Evolutionary conservation across 2,113 vertebrate species (phyloP).

Genomic region (Corythornis madagascariensis): DNA sequence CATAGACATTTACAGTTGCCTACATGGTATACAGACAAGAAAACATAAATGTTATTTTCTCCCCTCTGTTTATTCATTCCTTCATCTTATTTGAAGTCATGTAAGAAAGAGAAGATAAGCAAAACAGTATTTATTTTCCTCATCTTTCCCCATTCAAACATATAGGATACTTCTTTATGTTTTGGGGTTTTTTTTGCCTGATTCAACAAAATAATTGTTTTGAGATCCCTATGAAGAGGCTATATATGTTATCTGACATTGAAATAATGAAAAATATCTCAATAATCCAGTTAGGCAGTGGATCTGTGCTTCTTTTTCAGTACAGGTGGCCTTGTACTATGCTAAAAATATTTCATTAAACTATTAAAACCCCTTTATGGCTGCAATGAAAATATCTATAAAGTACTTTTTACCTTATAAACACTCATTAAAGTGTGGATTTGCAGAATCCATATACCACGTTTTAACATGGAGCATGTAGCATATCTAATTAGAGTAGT

Average conservation of each 20-base stretch:
- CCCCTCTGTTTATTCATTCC: background rate
- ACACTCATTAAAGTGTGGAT: background rate
- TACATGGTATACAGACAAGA: background rate
- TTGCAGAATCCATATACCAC: background rate
- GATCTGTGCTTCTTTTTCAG: background rate
- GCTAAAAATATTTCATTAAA: background rate
- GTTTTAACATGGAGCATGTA: background rate
- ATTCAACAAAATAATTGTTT: background rate
- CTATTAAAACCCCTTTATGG: background rate
- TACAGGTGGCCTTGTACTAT: background rate
- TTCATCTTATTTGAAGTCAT: background rate
- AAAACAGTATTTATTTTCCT: background rate
- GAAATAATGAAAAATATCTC: background rate
- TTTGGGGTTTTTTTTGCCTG: background rate
- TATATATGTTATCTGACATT: background rate
- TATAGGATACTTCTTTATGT: background rate
- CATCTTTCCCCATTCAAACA: background rate
- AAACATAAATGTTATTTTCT: background rate
- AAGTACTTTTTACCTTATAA: background rate
- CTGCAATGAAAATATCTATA: background rate
- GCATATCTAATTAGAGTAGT: background rate
- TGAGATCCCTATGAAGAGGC: background rate
- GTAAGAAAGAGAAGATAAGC: background rate
- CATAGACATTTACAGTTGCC: background rate
- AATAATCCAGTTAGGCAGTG: background rate